Evolutionary conservation across 2,113 vertebrate species (phyloP).

Genomic region (Corvus moneduloides): DNA sequence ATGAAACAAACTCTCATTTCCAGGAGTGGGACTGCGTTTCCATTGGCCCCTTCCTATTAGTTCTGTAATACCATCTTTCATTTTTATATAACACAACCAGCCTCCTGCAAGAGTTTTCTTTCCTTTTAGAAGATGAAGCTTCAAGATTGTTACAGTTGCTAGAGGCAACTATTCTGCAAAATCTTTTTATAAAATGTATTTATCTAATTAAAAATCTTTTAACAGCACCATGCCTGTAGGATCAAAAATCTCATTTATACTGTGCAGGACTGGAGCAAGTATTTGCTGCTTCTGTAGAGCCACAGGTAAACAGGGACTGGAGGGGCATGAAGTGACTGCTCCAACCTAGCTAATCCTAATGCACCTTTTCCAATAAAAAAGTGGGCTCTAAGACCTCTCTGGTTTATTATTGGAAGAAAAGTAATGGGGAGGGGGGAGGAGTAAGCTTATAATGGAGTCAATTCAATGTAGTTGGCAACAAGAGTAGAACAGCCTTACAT

Average conservation of each 20-base stretch:
- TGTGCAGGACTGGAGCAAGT: not conserved
- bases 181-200: constrained; percentile 69
- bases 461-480: constrained; percentile 50
- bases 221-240: constrained; percentile 30
- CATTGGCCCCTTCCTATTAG: constrained; percentile 12
- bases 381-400: not conserved
- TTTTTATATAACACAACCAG: not conserved
- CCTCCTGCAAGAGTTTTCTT: constrained; percentile 27
- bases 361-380: constrained; percentile 32
- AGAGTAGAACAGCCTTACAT: constrained; percentile 64
- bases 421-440: constrained; percentile 18
- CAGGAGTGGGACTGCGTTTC: constrained; percentile 40
- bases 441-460: constrained; percentile 58
- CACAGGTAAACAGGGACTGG: not conserved
- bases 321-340: not conserved
- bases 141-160: constrained; percentile 39
- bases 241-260: constrained; percentile 41
- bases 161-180: constrained; percentile 56
- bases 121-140: constrained; percentile 37
- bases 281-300: not conserved
- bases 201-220: constrained; percentile 70
- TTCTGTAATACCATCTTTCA: constrained; percentile 11
- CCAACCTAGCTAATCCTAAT: not conserved
- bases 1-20: constrained; percentile 19
- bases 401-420: constrained; percentile 57